These are phyloP conservation scores for Chaenogobius annularis DNA, from an alignment of 2,113 vertebrate species.

Conservation along the genomic window DNA sequence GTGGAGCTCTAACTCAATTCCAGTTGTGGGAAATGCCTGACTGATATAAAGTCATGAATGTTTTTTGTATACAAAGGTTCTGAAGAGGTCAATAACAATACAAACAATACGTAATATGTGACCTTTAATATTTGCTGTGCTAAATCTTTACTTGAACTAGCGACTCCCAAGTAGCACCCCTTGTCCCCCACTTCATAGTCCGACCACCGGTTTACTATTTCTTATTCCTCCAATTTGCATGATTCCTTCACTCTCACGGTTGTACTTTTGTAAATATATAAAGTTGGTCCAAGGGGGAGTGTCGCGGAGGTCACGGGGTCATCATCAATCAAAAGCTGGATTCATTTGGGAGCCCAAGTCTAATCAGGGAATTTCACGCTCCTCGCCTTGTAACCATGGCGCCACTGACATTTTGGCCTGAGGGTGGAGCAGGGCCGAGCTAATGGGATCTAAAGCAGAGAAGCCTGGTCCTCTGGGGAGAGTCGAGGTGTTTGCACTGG, in stretches of 20 bases:
- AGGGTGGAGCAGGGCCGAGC: neutral
- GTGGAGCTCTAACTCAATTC: too few relatives aligned
- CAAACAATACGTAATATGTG: too few relatives aligned
- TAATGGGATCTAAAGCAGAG: neutral
- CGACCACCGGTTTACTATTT: slow-evolving; percentile 1
- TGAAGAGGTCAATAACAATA: too few relatives aligned
- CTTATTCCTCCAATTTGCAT: slow-evolving; percentile 3
- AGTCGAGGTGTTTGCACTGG: neutral
- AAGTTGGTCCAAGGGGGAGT: neutral
- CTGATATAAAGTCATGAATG: too few relatives aligned
- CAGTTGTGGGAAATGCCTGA: too few relatives aligned
- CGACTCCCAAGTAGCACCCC: too few relatives aligned
- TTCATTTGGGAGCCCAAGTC: neutral
- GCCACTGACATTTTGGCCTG: neutral
- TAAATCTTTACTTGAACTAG: neutral
- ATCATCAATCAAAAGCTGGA: slow-evolving; percentile 1
- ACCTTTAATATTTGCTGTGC: too few relatives aligned
- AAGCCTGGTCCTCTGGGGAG: slow-evolving; percentile 1
- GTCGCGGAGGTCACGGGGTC: slow-evolving; percentile 8
- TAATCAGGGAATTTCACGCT: neutral
- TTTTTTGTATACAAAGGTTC: too few relatives aligned
- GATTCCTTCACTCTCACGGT: slow-evolving; percentile 12
- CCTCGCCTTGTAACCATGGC: slow-evolving; percentile 3
- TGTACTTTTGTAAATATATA: neutral
- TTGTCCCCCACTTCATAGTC: neutral